Evolutionary conservation across 1,140 invertebrate species (phyloP).

Genomic region (Subanguina moxae): DNA sequence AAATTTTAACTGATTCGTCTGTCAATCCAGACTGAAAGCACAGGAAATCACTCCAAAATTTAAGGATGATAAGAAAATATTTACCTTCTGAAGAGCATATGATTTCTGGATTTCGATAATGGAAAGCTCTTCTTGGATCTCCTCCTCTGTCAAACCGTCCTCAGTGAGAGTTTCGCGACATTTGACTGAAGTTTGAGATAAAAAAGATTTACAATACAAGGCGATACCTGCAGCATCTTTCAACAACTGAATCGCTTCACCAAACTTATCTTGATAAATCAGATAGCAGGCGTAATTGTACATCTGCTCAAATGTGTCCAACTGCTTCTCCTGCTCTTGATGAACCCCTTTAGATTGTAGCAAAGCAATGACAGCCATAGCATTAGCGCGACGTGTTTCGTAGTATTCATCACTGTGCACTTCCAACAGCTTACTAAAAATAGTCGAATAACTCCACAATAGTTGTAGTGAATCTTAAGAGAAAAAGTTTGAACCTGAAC

Average conservation of each 20-base stretch:
- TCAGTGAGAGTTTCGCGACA: conserved; percentile 24
- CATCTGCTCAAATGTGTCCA: conserved; percentile 40
- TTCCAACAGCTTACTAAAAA: conserved; percentile 37
- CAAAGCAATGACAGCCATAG: conserved; percentile 36
- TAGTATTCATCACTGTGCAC: conserved; percentile 43
- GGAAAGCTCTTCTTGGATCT: conserved; percentile 47
- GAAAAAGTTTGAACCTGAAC: conserved; percentile 34
- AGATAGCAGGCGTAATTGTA: conserved; percentile 41
- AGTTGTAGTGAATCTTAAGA: too few species aligned
- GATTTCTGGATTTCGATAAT: conserved; percentile 37
- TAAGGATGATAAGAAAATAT: too few species aligned
- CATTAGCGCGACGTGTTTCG: conserved; percentile 42
- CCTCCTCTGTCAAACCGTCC: conserved; percentile 26
- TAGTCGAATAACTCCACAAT: conserved; percentile 4
- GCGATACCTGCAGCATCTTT: conserved; percentile 27
- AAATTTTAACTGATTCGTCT: conserved; percentile 15
- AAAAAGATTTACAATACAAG: not conserved
- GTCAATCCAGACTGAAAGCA: too few species aligned
- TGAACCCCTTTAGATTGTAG: conserved; percentile 25
- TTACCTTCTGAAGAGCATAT: conserved; percentile 32
- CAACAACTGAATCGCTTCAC: conserved; percentile 30
- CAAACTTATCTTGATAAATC: conserved; percentile 24
- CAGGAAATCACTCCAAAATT: too few species aligned
- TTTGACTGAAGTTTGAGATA: conserved; percentile 14
- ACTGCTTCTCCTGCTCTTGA: conserved; percentile 15